Evolutionary conservation across 2,797 vertebrate species (phyloP), one percentile per base, ranked within the genome.

Genomic region (Lepilemur ruficaudatus): DNA sequence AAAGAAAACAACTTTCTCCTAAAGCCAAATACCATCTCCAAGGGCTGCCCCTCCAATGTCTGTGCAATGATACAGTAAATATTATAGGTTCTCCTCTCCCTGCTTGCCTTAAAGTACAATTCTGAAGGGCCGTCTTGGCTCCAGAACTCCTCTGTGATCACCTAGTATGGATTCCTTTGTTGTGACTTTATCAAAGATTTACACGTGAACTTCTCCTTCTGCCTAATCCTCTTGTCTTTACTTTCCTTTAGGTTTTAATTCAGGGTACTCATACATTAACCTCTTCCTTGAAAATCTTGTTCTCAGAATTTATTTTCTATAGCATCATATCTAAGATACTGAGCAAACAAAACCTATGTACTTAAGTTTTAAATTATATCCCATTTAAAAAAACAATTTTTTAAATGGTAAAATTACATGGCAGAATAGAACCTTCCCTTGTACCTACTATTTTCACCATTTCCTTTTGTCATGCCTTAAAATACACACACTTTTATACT

Each of bases 31-130:
- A 1, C 32, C 7, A 7, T 35, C 2, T 10, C 32, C 23, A 48
- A 43, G 7, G 20, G 14, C 38, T 90, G 14, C 5, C 38, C 0
- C 11, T 87, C n/a, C 18, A n/a, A 15, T 46, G 46, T 4, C n/a
- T 69, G 2, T 46, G 65, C n/a, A 32, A 1, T 30, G 4, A 4
- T 14, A 14, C 6, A 1, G 1, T 25, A 4, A 32, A 1, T 5
- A 57, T 57, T 57, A 57, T 10, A 55, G 3, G 0, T 28, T 76
- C 1, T 32, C 12, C 25, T 1, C 0, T 48, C 1, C 18, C 4
- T 0, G 6, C 4, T 15, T 84, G 15, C 11, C 32, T 57, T 12
- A 25, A 57, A 8, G 50, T 2, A 7, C 12, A 67, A 23, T 2
- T 70, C 1, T 18, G 28, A 96, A 25, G 3, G 2, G 0, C 1